Evolutionary conservation across 2,888 invertebrate species (phyloP).

Genomic region (Thymelicus sylvestris): DNA sequence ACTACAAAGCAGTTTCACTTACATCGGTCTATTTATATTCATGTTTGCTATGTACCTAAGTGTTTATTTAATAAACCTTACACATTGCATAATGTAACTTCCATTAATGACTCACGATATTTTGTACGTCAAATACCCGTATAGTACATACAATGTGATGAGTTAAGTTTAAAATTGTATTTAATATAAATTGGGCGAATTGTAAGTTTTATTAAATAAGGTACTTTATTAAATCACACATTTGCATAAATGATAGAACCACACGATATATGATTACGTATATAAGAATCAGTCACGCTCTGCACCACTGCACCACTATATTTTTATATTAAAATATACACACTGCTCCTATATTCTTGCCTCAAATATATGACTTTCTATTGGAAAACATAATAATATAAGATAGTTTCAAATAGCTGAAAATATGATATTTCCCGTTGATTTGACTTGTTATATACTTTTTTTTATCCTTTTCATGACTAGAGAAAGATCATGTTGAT

Average conservation of each 20-base stretch:
- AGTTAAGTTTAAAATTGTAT: too few relatives aligned
- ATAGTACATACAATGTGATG: too few relatives aligned
- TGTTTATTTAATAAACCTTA: too few relatives aligned
- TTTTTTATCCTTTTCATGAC: too few relatives aligned
- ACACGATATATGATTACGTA: not conserved
- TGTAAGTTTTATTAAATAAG: not conserved
- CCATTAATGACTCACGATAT: too few relatives aligned
- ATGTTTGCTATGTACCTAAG: too few relatives aligned
- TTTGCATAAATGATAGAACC: conserved; percentile 17
- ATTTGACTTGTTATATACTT: too few relatives aligned
- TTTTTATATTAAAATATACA: conserved; percentile 32
- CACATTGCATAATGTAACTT: too few relatives aligned
- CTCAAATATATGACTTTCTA: not conserved
- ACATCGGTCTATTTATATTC: too few relatives aligned
- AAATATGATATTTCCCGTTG: not conserved
- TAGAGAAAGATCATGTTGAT: too few relatives aligned
- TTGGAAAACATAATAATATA: not conserved
- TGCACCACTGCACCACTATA: conserved; percentile 30
- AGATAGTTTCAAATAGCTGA: not conserved
- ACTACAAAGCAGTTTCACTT: too few relatives aligned
- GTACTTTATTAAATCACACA: conserved; percentile 9
- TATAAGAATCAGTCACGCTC: conserved; percentile 1
- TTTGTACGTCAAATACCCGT: too few relatives aligned
- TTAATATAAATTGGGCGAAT: not conserved
- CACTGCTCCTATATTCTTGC: conserved; percentile 26